Base-by-base conservation (phyloP, 2,797 vertebrate genomes). In the Cuculus canorus region DNA sequence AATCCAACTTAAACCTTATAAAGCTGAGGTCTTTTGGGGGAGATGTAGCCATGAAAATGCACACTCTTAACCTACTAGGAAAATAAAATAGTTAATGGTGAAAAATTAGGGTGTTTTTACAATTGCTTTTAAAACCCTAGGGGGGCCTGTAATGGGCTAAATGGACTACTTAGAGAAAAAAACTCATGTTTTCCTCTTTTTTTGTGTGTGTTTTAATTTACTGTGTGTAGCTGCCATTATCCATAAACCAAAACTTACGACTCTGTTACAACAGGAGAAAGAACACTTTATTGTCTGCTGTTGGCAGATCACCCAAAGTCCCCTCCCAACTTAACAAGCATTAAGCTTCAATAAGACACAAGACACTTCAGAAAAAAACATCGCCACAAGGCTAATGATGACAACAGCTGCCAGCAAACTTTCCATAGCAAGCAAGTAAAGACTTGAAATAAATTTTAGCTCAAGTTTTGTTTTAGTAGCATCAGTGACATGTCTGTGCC, bases 301-400 rank as follows among this genome's bases (percentile, higher is more conserved):
- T 93, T 98, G 97, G 97, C 98, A 98, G 77, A 82, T 97, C 93
- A 97, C 92, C 95, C 96, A 89, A 96, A 91, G 96, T 97, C 97
- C 95, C 97, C 98, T 98, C 98, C 98, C 97, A 97, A 61, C 97
- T 98, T 98, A 98, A 98, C 96, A 97, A 98, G 98, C 96, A 22
- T 97, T 97, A 97, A 98, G 96, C 96, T 98, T 98, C 97, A 97
- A 82, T 96, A 97, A 98, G 97, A 97, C 96, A 97, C 95, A 94
- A 98, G 98, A 98, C 97, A 98, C 97, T 98, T 97, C 93, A 97
- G 96, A 97, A 94, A 97, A 98, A 98, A 98, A 96, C 96, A 98
- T 98, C 8, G 97, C 98, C 98, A 98, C 96, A 97, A 98, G 98
- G 98, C 98, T 98, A 97, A 98, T 98, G 97, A 98, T 98, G 98